Percentiles rank a stretch among this genome's conserved stretches.
phyloP scores from a whole-genome alignment of 2,888 invertebrate genomes.

The Timema cristinae region DNA sequence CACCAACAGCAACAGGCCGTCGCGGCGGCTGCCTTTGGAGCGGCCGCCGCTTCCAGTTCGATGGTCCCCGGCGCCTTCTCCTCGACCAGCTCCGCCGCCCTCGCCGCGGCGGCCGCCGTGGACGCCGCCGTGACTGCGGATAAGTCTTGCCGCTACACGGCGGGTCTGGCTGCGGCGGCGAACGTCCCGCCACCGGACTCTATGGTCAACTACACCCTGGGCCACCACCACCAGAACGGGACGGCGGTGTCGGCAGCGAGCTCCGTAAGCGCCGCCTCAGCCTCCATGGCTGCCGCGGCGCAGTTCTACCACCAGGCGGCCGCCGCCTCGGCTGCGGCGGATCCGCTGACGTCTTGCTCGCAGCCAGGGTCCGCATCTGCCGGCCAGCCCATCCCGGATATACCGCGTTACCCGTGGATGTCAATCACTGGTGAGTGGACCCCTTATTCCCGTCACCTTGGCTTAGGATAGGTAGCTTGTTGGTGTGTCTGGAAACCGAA shows the following conservation, averaged over 20 bases:
- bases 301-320: conserved; percentile 87
- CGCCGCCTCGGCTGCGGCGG: conserved; percentile 67
- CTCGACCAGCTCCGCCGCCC: conserved; percentile 42
- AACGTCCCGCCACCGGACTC: conserved; percentile 61
- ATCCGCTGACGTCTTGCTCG: conserved; percentile 76
- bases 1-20: conserved; percentile 59
- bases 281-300: conserved; percentile 68
- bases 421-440: conserved; percentile 82
- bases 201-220: conserved; percentile 77
- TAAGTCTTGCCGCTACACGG: conserved; percentile 77
- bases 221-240: conserved; percentile 66
- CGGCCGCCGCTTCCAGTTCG: conserved; percentile 56
- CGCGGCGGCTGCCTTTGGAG: conserved; percentile 60
- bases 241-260: conserved; percentile 57
- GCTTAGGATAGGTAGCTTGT: neutral
- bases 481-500: neutral
- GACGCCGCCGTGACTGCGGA: conserved; percentile 61
- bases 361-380: conserved; percentile 65
- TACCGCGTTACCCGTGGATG: conserved; percentile 95
- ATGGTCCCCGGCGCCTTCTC: conserved; percentile 58
- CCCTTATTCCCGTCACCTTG: neutral
- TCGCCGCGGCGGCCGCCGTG: conserved; percentile 37
- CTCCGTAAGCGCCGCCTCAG: conserved; percentile 67
- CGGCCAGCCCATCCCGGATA: conserved; percentile 85
- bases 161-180: conserved; percentile 46